phyloP scores from a whole-genome alignment of 2,888 invertebrate species.

The Mantis religiosa region DNA sequence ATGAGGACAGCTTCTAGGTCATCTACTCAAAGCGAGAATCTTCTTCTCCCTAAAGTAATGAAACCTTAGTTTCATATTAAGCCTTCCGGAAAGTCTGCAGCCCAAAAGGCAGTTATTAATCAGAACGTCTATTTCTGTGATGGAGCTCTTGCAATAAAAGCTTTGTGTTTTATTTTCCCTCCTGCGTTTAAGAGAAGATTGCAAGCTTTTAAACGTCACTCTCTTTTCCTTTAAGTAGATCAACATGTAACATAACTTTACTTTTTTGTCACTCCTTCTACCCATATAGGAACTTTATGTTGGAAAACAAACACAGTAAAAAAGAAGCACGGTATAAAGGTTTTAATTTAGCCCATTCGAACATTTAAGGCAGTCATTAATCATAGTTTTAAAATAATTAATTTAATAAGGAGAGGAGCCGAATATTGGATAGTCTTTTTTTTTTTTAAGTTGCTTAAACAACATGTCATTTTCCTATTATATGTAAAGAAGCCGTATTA shows the following conservation, averaged over 20 bases:
- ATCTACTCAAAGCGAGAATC: not conserved
- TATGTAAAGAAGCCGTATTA: too few species aligned
- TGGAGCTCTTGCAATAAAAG: not conserved
- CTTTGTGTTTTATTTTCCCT: not conserved
- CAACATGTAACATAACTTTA: not conserved
- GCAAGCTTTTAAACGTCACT: not conserved
- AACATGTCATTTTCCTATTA: too few species aligned
- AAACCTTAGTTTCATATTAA: not conserved
- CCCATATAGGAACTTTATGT: not conserved
- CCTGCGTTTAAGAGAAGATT: not conserved
- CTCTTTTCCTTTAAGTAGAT: not conserved
- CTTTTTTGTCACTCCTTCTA: not conserved
- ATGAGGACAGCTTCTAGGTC: not conserved
- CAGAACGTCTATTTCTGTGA: not conserved
- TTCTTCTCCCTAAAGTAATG: not conserved
- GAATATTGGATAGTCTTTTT: too few species aligned
- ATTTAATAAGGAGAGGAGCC: too few species aligned
- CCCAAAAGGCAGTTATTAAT: not conserved
- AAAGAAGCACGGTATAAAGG: not conserved
- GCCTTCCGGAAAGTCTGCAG: not conserved
- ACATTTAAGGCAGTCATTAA: too few species aligned
- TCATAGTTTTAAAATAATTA: too few species aligned
- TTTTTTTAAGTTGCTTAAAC: too few species aligned
- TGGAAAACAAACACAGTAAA: not conserved
- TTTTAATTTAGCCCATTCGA: not conserved